Evolutionary conservation across 2,113 vertebrate genomes (phyloP).

Genomic region (Coreoperca whiteheadi): DNA sequence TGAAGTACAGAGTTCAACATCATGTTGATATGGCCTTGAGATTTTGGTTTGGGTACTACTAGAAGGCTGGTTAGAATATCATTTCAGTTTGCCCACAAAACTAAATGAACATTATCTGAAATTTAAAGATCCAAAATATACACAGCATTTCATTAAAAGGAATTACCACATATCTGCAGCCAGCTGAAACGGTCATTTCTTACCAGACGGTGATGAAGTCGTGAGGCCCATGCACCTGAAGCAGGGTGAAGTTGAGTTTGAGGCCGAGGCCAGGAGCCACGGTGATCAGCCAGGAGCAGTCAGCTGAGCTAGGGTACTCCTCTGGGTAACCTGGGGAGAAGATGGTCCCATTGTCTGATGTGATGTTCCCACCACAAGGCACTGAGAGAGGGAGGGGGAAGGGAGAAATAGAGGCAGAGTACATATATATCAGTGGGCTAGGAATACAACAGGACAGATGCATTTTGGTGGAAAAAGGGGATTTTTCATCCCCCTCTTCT

Average conservation of each 20-base stretch:
- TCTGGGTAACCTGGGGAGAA: conserved; percentile 97
- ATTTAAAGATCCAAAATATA: neutral
- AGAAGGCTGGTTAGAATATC: neutral
- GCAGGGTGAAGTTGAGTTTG: conserved; percentile 93
- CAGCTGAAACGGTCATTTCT: conserved; percentile 45
- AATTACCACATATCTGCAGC: neutral
- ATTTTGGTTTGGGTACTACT: neutral
- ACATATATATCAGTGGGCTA: conserved; percentile 49
- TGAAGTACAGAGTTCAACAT: neutral
- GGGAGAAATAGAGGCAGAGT: neutral
- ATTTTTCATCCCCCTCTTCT: conserved; percentile 49
- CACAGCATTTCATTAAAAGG: no score
- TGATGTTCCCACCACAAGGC: conserved; percentile 95
- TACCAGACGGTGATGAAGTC: conserved; percentile 98
- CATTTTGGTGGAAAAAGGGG: conserved; percentile 38
- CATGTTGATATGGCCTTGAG: neutral
- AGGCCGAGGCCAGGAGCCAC: conserved; percentile 92
- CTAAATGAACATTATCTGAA: neutral
- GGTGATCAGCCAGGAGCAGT: conserved; percentile 94
- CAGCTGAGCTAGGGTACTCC: conserved; percentile 93
- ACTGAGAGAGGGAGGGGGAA: conserved; percentile 78
- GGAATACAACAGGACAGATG: conserved; percentile 53
- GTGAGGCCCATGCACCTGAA: conserved; percentile 94
- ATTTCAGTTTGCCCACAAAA: neutral
- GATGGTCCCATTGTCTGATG: conserved; percentile 92